These are phyloP conservation scores for Chromoteleia sp. DNA, from an alignment of 2,888 invertebrate species.

Conservation along the genomic window DNA sequence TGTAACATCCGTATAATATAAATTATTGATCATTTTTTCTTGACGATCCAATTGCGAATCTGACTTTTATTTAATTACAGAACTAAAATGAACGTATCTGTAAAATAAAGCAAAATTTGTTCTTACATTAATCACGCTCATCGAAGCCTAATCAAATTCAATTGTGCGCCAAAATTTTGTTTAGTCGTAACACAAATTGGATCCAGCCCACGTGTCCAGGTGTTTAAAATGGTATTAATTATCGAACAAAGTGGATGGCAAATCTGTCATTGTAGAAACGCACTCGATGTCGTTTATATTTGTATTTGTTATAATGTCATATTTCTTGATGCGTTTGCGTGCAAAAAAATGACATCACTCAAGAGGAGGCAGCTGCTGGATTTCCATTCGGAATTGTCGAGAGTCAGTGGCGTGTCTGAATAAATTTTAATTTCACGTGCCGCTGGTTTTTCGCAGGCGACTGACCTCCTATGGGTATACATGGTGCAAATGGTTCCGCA, in stretches of 20 bases:
- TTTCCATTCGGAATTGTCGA: slow-evolving; percentile 67
- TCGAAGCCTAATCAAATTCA: background rate
- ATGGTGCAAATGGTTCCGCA: slow-evolving; percentile 79
- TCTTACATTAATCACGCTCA: background rate
- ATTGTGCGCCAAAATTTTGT: slow-evolving; percentile 1
- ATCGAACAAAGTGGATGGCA: slow-evolving; percentile 36
- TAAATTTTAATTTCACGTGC: slow-evolving; percentile 82
- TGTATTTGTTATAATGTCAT: slow-evolving; percentile 58
- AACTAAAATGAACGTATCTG: no score
- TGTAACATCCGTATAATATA: no score
- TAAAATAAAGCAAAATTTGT: no score
- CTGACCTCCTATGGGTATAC: slow-evolving; percentile 75
- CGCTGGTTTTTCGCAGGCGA: slow-evolving; percentile 78
- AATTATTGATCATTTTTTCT: no score
- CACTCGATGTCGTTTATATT: slow-evolving; percentile 49
- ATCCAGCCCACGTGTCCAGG: no score
- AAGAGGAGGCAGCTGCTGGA: slow-evolving; percentile 63
- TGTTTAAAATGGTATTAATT: slow-evolving; percentile 30
- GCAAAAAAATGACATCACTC: slow-evolving; percentile 55
- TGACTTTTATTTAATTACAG: no score
- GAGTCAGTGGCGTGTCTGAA: slow-evolving; percentile 71
- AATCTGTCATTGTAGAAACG: slow-evolving; percentile 23
- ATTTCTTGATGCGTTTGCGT: slow-evolving; percentile 42
- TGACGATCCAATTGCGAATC: no score
- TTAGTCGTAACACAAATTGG: background rate